These are phyloP conservation scores for Furcifer pardalis DNA, from an alignment of 2,797 vertebrate species.

Conservation along the genomic window DNA sequence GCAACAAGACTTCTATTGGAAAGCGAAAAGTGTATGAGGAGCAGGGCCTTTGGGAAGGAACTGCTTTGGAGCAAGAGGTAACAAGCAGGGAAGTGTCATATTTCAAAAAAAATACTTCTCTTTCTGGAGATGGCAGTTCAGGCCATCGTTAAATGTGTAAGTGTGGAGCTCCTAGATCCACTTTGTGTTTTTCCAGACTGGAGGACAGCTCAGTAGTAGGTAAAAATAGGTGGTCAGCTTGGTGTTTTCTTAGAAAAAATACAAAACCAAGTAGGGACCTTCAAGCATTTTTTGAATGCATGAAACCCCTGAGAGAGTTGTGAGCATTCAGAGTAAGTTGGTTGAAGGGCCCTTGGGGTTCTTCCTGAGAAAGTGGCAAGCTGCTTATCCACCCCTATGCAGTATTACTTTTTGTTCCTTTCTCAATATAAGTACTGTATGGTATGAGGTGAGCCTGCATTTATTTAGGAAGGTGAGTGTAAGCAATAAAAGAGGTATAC, in stretches of 20 bases:
- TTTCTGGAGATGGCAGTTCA: neutral
- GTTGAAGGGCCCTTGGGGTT: no score
- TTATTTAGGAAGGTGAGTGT: no score
- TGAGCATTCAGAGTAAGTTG: no score
- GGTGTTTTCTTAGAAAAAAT: neutral
- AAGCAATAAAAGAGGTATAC: neutral
- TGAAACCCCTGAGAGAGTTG: no score
- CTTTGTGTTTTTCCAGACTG: neutral
- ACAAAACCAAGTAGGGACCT: neutral
- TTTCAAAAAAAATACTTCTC: neutral
- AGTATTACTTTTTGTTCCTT: neutral
- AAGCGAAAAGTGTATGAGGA: neutral
- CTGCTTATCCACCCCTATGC: neutral
- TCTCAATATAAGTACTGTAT: neutral
- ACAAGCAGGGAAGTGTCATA: no score
- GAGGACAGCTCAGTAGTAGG: neutral
- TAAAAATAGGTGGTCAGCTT: neutral
- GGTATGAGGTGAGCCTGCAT: neutral
- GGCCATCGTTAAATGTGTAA: neutral
- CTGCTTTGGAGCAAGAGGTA: neutral
- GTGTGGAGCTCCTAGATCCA: no score
- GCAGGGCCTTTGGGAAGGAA: neutral
- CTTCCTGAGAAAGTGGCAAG: neutral
- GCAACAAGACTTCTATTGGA: neutral
- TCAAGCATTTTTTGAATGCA: no score